These are phyloP conservation scores for Dreissena rostriformis DNA, from an alignment of 1,140 invertebrate genomes.

Conservation along the genomic window DNA sequence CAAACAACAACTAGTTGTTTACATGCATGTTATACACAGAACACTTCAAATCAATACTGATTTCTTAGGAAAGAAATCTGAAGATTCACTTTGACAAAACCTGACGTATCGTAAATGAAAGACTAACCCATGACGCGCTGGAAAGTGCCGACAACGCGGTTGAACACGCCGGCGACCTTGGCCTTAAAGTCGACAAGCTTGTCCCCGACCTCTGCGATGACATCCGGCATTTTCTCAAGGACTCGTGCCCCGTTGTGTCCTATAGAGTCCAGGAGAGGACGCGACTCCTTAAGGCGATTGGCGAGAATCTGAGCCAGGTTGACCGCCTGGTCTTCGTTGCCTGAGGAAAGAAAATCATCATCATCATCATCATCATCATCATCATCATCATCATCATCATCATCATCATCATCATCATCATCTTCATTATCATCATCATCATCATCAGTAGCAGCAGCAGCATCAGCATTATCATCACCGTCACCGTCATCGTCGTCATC, in stretches of 20 bases:
- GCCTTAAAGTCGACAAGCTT: conserved; percentile 31
- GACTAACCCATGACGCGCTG: conserved; percentile 45
- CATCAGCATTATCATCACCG: conserved; percentile 53
- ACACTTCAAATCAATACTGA: too few relatives aligned
- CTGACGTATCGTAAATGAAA: too few relatives aligned
- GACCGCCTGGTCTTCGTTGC: conserved; percentile 29
- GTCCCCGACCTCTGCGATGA: conserved; percentile 42
- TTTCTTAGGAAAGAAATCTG: too few relatives aligned
- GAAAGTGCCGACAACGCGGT: conserved; percentile 36
- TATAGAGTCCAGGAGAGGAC: conserved; percentile 35
- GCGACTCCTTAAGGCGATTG: conserved; percentile 6
- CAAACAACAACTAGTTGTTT: too few relatives aligned
- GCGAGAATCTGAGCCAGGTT: conserved; percentile 36
- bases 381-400: neutral
- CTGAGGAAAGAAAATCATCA: neutral
- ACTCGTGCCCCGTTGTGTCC: conserved; percentile 26
- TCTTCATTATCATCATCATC: too few relatives aligned
- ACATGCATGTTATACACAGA: neutral
- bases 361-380: conserved; percentile 4
- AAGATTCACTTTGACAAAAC: too few relatives aligned
- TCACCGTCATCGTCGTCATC: conserved; percentile 46
- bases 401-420: neutral
- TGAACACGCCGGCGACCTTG: conserved; percentile 42
- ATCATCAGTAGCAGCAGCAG: conserved; percentile 3
- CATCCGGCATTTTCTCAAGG: conserved; percentile 40